Evolutionary conservation across 2,888 invertebrate genomes (phyloP).

Genomic region (Ptychoptera contaminata): DNA sequence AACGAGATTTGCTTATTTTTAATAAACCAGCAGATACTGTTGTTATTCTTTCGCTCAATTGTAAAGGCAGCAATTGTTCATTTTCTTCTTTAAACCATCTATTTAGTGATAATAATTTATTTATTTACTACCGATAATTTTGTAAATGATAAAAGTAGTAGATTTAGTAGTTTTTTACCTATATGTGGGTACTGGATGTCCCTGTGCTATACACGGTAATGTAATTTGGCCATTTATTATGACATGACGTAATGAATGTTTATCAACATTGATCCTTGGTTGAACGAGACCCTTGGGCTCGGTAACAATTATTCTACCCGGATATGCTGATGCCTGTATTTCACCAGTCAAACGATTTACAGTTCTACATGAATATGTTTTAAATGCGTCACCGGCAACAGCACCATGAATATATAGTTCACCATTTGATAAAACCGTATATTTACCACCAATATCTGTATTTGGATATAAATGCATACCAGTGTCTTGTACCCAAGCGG

Average conservation of each 20-base stretch:
- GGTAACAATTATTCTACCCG: constrained; percentile 44
- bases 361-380: constrained; percentile 66
- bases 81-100: constrained; percentile 66
- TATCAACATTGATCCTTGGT: constrained; percentile 55
- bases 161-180: constrained; percentile 31
- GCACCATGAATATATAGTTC: constrained; percentile 72
- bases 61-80: constrained; percentile 51
- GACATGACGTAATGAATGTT: constrained; percentile 49
- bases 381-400: constrained; percentile 60
- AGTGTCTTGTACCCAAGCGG: constrained; percentile 79
- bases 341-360: constrained; percentile 63
- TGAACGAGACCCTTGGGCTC: constrained; percentile 63
- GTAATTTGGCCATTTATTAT: constrained; percentile 57
- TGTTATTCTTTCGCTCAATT: constrained; percentile 44
- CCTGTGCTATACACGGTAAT: constrained; percentile 64
- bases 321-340: constrained; percentile 50
- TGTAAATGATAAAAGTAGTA: not conserved
- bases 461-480: constrained; percentile 63
- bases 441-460: constrained; percentile 59
- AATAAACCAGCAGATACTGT: constrained; percentile 48
- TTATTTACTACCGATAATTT: not conserved
- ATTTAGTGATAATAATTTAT: constrained; percentile 6
- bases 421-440: constrained; percentile 63
- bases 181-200: constrained; percentile 65
- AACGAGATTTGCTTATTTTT: constrained; percentile 40